Conservation (phyloP, 2,888 invertebrate genomes). For the Apantesis nais region DNA sequence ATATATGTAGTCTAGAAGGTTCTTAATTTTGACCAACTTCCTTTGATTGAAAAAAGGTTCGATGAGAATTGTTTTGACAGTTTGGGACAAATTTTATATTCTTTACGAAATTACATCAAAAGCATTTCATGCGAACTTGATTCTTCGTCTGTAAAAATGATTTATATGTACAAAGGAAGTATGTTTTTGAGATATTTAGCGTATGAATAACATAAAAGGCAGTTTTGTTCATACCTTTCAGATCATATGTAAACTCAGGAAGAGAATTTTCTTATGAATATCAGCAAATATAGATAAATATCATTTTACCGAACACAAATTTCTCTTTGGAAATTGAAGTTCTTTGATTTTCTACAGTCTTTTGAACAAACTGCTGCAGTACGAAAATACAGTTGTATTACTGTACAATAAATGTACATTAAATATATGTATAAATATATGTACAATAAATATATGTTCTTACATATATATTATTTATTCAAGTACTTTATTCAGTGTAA, state of each 20-base stretch:
- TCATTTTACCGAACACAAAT: background rate
- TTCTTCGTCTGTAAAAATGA: constrained; percentile 18
- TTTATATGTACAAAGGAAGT: constrained; percentile 14
- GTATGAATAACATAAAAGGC: background rate
- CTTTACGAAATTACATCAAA: constrained; percentile 28
- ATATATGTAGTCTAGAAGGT: constrained; percentile 27
- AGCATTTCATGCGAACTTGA: constrained; percentile 22
- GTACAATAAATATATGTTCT: too few species aligned
- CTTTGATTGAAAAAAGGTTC: constrained; percentile 40
- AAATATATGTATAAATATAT: too few species aligned
- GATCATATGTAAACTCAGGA: constrained; percentile 1
- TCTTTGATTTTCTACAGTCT: background rate
- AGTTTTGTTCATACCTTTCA: background rate
- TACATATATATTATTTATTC: too few species aligned
- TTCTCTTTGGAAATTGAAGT: constrained; percentile 1
- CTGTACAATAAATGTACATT: too few species aligned
- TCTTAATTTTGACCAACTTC: constrained; percentile 29
- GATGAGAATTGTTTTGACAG: constrained; percentile 26
- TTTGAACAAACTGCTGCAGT: background rate
- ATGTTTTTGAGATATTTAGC: constrained; percentile 14
- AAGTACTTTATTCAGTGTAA: too few species aligned
- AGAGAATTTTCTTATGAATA: constrained; percentile 3
- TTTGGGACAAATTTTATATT: constrained; percentile 31
- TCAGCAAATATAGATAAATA: background rate
- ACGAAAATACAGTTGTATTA: too few species aligned